Base-by-base conservation (phyloP, 1,140 invertebrate genomes). In the Neodiprion virginianus region DNA sequence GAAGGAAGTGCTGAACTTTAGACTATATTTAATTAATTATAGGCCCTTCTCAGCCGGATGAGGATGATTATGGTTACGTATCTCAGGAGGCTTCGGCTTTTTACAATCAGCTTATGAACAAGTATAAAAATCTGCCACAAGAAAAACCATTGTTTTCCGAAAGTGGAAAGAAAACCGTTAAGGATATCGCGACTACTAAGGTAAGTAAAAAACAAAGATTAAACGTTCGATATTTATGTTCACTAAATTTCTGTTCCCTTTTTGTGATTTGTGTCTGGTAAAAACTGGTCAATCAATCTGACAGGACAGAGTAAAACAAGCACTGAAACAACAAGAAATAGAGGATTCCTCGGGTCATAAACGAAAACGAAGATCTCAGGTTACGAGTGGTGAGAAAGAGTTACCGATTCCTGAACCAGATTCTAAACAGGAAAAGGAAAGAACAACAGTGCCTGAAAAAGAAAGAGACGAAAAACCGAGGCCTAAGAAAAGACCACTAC, bases 31-130 rank as follows among this genome's bases (percentile, higher is more conserved):
- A 40, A 40, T 40, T 40, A 40, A 40, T 79, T 81, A 53, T 75
- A 91, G 93, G 92, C 21, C 92, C 92, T 7, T 91, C 91, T n/a
- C 95, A 96, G 80, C 94, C 94, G 0, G 95, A 96, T 82, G 95
- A 96, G 85, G 96, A 97, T 90, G 96, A 97, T 83, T 97, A 97
- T 84, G 94, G 96, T 7, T 97, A 96, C 83, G 94, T 94, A 14
- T 96, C 95, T 0, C 93, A 94, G 79, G 93, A 94, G 84, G 94
- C 95, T 1, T 92, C 94, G 72, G 93, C 93, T 48, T 91, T 95
- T 77, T 96, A 96, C 86, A 91, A 93, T 75, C 94, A 95, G 84
- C 92, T 97, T 86, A 95, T 96, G 89, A 92, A 94, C 74, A 96
- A 96, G 84, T 96, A 95, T 77, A 93, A 91, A 78, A 92, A 90